phyloP scores from a whole-genome alignment of 2,888 invertebrate genomes.

The Lumbricus terrestris region DNA sequence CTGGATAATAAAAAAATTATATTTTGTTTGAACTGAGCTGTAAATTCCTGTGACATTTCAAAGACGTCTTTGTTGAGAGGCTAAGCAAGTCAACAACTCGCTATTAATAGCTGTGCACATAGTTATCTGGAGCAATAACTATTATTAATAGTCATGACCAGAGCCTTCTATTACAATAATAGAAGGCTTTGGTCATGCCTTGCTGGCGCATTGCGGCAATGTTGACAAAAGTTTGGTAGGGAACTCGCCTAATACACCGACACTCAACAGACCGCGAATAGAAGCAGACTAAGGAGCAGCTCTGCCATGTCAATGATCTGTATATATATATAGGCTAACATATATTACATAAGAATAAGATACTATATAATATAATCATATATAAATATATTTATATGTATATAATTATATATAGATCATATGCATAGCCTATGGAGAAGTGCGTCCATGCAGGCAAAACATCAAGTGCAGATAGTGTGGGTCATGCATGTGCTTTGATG shows the following conservation, averaged over 20 bases:
- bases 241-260: not conserved
- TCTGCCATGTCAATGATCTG: too few species aligned
- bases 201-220: not conserved
- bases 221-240: not conserved
- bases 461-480: not conserved
- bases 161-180: too few species aligned
- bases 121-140: not conserved
- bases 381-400: too few species aligned
- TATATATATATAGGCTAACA: too few species aligned
- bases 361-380: too few species aligned
- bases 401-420: too few species aligned
- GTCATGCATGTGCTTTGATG: not conserved
- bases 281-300: too few species aligned
- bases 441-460: too few species aligned
- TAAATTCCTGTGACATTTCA: not conserved
- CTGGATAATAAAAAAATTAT: not conserved
- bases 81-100: not conserved
- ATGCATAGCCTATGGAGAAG: too few species aligned
- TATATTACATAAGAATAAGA: too few species aligned
- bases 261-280: too few species aligned
- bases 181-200: not conserved
- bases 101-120: not conserved
- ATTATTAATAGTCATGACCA: too few species aligned
- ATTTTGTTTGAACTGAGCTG: not conserved
- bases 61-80: not conserved